A percentile compares a stretch with the other conserved stretches of the same genome.
Evolutionary conservation across 2,888 invertebrate genomes (phyloP).

Genomic region (Neoitamus cyanurus): DNA sequence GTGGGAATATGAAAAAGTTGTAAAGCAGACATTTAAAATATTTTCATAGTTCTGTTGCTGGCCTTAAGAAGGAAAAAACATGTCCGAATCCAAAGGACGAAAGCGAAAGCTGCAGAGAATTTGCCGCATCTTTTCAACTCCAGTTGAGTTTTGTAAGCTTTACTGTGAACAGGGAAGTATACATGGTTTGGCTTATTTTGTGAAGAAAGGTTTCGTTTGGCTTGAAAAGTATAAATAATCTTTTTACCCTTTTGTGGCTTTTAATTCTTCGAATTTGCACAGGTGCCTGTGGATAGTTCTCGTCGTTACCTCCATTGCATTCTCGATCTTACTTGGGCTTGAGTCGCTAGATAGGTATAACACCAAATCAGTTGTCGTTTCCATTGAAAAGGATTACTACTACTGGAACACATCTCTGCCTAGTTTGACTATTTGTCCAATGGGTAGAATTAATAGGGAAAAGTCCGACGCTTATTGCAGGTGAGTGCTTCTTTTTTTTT

Average conservation of each 20-base stretch:
- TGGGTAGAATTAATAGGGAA: constrained; percentile 58
- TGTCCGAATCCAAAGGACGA: neutral
- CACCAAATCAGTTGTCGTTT: constrained; percentile 62
- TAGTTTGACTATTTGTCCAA: constrained; percentile 62
- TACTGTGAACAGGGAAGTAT: neutral
- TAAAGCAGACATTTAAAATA: neutral
- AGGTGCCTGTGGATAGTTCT: constrained; percentile 59
- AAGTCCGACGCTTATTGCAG: constrained; percentile 58
- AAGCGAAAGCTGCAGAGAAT: neutral
- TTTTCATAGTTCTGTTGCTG: neutral
- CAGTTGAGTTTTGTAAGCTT: neutral
- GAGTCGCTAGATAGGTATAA: constrained; percentile 61
- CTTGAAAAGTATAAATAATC: neutral
- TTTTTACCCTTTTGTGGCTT: neutral
- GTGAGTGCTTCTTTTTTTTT: constrained; percentile 56
- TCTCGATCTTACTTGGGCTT: constrained; percentile 59
- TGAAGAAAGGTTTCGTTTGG: neutral
- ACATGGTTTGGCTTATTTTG: neutral
- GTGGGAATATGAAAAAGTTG: neutral
- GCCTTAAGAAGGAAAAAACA: neutral
- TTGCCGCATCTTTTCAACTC: neutral
- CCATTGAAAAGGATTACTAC: constrained; percentile 63
- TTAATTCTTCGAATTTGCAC: neutral
- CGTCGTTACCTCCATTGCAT: constrained; percentile 57
- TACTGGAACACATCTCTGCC: constrained; percentile 64